Conservation (phyloP, 1,140 invertebrate genomes). For the Araneus ventricosus region DNA sequence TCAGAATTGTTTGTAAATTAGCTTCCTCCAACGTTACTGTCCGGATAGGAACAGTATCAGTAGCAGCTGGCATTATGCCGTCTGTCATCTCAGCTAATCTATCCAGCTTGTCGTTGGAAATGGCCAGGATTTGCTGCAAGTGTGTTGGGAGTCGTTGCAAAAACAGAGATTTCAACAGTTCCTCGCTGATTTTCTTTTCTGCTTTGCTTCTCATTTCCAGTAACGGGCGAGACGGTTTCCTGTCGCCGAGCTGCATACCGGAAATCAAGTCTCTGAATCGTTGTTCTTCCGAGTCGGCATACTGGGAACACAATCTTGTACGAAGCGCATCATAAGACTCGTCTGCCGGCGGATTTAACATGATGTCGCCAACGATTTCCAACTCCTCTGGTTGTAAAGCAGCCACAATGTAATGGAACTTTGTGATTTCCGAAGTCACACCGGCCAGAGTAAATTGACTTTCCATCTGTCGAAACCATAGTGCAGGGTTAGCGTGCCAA, state of each 20-base stretch:
- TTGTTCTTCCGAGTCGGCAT: background rate
- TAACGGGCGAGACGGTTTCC: background rate
- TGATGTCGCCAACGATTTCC: background rate
- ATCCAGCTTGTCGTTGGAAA: background rate
- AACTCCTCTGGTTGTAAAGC: background rate
- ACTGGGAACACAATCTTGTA: background rate
- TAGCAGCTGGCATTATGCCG: background rate
- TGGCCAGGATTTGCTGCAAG: constrained; percentile 40
- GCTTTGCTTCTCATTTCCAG: constrained; percentile 36
- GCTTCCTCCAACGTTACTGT: background rate
- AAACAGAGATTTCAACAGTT: constrained; percentile 26
- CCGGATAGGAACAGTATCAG: background rate
- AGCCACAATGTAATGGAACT: constrained; percentile 67
- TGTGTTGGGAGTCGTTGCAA: background rate
- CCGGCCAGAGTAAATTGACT: constrained; percentile 74
- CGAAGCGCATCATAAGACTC: background rate
- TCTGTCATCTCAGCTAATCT: constrained; percentile 24
- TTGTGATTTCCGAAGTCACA: constrained; percentile 72
- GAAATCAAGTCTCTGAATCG: background rate
- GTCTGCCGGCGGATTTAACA: background rate
- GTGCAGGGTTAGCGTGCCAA: constrained; percentile 75
- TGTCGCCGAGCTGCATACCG: background rate
- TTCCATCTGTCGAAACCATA: constrained; percentile 79
- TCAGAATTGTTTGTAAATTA: background rate
- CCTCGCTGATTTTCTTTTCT: background rate